Evolutionary conservation across 2,113 vertebrate species (phyloP).

Genomic region (Propithecus coquereli): DNA sequence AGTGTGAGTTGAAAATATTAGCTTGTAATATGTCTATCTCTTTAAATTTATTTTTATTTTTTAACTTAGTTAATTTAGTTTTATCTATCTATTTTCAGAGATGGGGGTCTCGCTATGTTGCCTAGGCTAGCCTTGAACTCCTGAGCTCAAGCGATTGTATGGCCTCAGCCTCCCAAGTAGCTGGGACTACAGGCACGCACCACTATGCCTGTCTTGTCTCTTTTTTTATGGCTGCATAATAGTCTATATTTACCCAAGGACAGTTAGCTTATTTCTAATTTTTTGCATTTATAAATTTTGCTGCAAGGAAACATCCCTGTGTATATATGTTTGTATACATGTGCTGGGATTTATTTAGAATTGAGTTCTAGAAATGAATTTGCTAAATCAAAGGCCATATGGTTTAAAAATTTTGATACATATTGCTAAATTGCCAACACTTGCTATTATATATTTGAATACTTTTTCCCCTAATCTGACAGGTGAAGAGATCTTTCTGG

Average conservation of each 20-base stretch:
- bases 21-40: not conserved
- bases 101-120: not conserved
- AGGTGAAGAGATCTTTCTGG: not conserved
- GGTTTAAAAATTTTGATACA: not conserved
- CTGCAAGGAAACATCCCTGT: not conserved
- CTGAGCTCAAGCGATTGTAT: too few relatives aligned
- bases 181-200: too few relatives aligned
- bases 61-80: too few relatives aligned
- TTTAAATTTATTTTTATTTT: not conserved
- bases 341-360: not conserved
- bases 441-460: not conserved
- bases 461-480: not conserved
- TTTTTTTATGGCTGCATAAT: not conserved
- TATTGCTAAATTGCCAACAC: not conserved
- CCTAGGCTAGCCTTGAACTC: not conserved
- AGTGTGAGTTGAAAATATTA: constrained; percentile 30
- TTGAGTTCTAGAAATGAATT: not conserved
- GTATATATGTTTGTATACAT: not conserved
- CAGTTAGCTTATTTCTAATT: not conserved
- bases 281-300: not conserved
- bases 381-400: not conserved
- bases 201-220: not conserved
- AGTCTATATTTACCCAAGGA: not conserved
- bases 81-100: not conserved
- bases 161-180: too few relatives aligned